Base-by-base conservation (phyloP, 2,113 vertebrate species). In the Potamarius usumacintae region DNA sequence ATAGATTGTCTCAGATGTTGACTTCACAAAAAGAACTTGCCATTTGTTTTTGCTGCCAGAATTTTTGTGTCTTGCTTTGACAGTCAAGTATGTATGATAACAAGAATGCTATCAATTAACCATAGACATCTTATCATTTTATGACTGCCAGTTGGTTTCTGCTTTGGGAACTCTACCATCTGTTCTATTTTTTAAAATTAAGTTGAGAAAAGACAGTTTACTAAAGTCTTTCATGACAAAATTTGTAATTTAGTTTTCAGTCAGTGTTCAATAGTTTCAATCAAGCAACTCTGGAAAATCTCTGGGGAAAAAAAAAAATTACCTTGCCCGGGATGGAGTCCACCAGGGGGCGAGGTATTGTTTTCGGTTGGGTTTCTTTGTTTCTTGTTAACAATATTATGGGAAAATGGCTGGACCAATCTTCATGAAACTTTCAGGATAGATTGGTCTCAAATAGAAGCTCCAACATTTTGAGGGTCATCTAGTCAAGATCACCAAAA, bases 1-100 rank as follows among this genome's bases (percentile, higher is more conserved):
- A 52, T 81, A 72, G 22, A 86, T 81, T 12, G 7, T 67, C 63
- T 81, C 52, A 81, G 55, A 53, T 12, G 57, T 50, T 88, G 27
- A 25, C 10, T 79, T 87, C 12, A 25, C 34, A 78, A 34, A 74
- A 82, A 85, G 7, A 87, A 55, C 42, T 22, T 12, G 48, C n/a
- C 18, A 5, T 82, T n/a, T 48, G 62, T 85, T 74, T 72, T 69
- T 42, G 42, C 14, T 71, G 63, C 62, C 42, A 86, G 27, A 12
- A 42, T 14, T 77, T 76, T 69, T 85, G 25, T 58, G 1, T 86
- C 17, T 77, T 62, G 48, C 48, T 30, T 82, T 4, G 4, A 34
- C 85, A 58, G 53, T 30, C 7, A 84, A 58, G 30, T 88, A 53
- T 48, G 4, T 65, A 34, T 55, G 8, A 52, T 53, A 82, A 60